Base-by-base conservation (phyloP, 2,797 vertebrate species). In the Xenentodon cancila region DNA sequence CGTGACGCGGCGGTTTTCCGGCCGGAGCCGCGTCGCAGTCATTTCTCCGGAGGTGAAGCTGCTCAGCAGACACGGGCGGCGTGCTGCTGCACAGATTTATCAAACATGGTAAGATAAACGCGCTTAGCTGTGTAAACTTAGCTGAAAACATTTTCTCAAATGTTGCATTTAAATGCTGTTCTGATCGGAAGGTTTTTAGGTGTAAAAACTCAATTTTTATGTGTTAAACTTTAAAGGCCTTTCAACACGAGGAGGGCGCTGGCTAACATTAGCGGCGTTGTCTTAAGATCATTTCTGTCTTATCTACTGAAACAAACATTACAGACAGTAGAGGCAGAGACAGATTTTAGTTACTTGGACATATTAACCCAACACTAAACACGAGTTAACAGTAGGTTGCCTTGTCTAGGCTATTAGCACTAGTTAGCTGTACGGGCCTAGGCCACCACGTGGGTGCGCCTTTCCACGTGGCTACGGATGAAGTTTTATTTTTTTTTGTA, bases 371-470 rank as follows among this genome's bases (percentile, higher is more conserved):
- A 13, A 11, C 9, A 11, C 34, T 37, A 9, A 9, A 4, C 9
- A 37, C 12, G 34, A 37, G 12, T 32, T 9, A 7, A 37, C 9
- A 9, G 2, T 37, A 11, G 9, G 2, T 40, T 40, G 34, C 37
- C 4, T 40, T 68, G 65, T 53, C 59, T 13, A 0, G 0, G 20
- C 25, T 22, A 27, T 2, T 85, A 74, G 71, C 70, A 25, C 0
- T 3, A 9, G 20, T 49, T 84, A 80, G 80, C 82, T 0, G 2
- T 20, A 17, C 2, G 32, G 82, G 82, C 83, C 79, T 59, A 15
- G 11, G 22, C 47, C 13, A 54, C 64, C 88, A 91, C 89, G 89
- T 89, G 89, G 89, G 73, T n/a, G n/a, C n/a, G 47, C 3, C 48
- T 1, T 32, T 15, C 75, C 16, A 49, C 77, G 66, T 75, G 59